Percentiles rank a stretch among this genome's conserved stretches.
These are phyloP conservation scores for Arenicola marina DNA, from an alignment of 2,888 invertebrate genomes.

Conservation along the genomic window DNA sequence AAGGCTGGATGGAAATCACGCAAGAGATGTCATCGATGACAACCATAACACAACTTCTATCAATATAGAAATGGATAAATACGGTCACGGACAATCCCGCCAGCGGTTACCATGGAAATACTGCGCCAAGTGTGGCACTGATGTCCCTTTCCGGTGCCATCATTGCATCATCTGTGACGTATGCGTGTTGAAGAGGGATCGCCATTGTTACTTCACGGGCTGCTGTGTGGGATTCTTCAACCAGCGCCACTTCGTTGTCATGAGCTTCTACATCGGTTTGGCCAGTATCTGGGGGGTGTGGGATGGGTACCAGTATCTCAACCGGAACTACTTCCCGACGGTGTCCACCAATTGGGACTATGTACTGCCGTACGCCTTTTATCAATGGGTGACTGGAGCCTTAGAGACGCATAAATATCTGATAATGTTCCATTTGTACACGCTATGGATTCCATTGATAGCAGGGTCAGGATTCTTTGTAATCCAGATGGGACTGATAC, in stretches of 20 bases:
- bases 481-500: neutral
- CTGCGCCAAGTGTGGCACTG: neutral
- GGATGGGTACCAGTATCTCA: neutral
- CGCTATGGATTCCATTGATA: neutral
- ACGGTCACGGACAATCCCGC: no score
- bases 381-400: neutral
- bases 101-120: no score
- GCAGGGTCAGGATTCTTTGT: neutral
- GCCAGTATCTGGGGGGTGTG: neutral
- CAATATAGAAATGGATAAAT: no score
- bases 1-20: no score
- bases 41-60: no score
- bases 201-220: slow-evolving; percentile 9
- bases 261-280: slow-evolving; percentile 5
- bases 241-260: slow-evolving; percentile 6
- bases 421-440: slow-evolving; percentile 1
- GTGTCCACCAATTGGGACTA: neutral
- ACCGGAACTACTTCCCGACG: neutral
- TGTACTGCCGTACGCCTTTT: neutral
- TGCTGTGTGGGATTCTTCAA: slow-evolving; percentile 5
- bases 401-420: neutral
- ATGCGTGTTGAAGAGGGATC: slow-evolving; percentile 8
- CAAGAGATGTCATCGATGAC: no score
- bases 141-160: neutral
- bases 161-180: slow-evolving; percentile 4